A percentile compares a stretch with the other conserved stretches of the same genome.
phyloP scores from a whole-genome alignment of 2,797 vertebrate species.

The Hemitrygon akajei region DNA sequence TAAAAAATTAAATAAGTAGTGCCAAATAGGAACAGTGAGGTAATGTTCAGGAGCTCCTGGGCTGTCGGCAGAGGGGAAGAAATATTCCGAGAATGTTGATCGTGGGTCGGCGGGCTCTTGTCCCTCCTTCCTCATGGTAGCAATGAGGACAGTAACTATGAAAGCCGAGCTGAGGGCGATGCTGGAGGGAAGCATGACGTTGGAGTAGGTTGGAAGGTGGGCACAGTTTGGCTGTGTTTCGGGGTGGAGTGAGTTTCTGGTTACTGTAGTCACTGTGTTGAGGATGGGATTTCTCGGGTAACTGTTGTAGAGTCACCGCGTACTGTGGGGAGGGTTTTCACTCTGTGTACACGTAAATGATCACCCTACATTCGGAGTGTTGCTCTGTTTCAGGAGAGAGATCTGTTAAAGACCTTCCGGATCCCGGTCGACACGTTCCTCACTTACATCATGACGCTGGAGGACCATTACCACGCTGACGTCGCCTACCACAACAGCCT shows the following conservation, averaged over 20 bases:
- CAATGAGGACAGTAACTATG: too few relatives aligned
- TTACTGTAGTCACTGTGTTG: not conserved
- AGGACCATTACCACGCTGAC: constrained; percentile 86
- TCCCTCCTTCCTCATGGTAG: too few relatives aligned
- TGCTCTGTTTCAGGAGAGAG: constrained; percentile 66
- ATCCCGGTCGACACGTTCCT: constrained; percentile 84
- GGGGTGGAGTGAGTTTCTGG: not conserved
- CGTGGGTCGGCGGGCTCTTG: too few relatives aligned
- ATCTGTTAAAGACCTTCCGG: constrained; percentile 79
- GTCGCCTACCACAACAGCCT: constrained; percentile 95
- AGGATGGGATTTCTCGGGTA: not conserved
- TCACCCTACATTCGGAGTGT: not conserved
- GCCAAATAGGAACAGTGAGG: too few relatives aligned
- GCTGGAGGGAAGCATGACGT: too few relatives aligned
- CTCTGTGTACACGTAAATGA: not conserved
- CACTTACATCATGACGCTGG: constrained; percentile 82
- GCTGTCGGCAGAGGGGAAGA: too few relatives aligned
- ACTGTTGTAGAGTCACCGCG: not conserved
- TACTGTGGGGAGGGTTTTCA: not conserved
- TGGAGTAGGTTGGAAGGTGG: too few relatives aligned
- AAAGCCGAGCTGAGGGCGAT: too few relatives aligned
- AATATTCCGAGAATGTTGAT: too few relatives aligned
- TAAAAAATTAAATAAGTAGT: too few relatives aligned
- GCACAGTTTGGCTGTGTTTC: not conserved
- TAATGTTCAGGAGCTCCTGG: too few relatives aligned